These are phyloP conservation scores for Pachyramphus minor DNA, from an alignment of 2,113 vertebrate genomes.

Conservation along the genomic window DNA sequence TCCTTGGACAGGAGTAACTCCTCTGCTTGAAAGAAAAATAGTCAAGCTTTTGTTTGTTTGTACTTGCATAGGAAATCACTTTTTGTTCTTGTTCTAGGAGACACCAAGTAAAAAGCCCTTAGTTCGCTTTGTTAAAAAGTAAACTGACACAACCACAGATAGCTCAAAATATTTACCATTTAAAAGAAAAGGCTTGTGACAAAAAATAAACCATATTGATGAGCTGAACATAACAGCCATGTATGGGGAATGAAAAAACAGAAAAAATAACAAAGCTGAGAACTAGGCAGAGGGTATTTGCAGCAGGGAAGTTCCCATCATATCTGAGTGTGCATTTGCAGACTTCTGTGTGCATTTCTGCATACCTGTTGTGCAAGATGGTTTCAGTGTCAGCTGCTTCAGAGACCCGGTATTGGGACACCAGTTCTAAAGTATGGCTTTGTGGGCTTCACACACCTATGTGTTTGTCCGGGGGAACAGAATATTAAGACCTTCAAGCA, in stretches of 20 bases:
- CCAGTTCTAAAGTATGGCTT: background rate
- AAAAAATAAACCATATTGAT: background rate
- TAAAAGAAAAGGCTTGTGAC: background rate
- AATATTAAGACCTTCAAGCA: background rate
- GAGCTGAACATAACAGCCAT: background rate
- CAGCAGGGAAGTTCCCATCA: background rate
- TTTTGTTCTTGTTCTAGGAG: background rate
- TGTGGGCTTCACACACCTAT: fast-evolving
- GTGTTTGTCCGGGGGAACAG: background rate
- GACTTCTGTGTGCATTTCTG: fast-evolving
- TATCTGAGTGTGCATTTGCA: background rate
- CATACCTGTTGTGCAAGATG: background rate
- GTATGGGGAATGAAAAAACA: background rate
- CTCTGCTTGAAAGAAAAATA: background rate
- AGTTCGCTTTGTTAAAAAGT: background rate
- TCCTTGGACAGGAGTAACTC: background rate
- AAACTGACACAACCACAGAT: background rate
- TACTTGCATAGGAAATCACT: background rate
- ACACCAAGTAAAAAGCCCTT: background rate
- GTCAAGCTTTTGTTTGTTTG: constrained; percentile 10
- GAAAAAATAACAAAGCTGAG: background rate
- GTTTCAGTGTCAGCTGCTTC: fast-evolving
- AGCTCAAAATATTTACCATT: constrained; percentile 8
- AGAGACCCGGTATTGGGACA: background rate
- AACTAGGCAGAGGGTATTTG: background rate